These are phyloP conservation scores for Agrochola lychnidis DNA, from an alignment of 2,888 invertebrate species.

Conservation along the genomic window DNA sequence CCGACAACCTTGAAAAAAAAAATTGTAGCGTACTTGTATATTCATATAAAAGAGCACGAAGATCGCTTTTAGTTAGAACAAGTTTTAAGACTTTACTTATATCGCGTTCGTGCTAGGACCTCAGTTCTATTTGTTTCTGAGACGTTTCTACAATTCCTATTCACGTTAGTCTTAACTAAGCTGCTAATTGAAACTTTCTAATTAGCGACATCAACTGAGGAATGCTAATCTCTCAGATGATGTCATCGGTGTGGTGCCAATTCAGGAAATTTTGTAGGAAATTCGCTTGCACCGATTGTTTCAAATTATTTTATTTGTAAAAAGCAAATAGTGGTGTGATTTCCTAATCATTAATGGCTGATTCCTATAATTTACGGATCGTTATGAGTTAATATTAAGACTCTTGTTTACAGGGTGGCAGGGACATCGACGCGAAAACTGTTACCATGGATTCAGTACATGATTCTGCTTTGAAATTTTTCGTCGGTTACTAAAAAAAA, in stretches of 20 bases:
- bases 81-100: background rate
- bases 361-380: too few species aligned
- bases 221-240: constrained; percentile 15
- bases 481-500: too few species aligned
- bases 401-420: too few species aligned
- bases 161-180: background rate
- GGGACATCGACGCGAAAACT: too few species aligned
- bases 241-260: background rate
- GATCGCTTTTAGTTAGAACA: too few species aligned
- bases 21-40: too few species aligned
- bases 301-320: too few species aligned
- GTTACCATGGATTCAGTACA: too few species aligned
- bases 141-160: background rate
- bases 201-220: constrained; percentile 27
- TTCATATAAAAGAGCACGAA: background rate
- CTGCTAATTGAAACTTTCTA: constrained; percentile 44
- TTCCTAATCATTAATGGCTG: background rate
- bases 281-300: background rate
- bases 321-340: background rate
- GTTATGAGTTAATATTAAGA: too few species aligned
- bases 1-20: too few species aligned
- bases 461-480: too few species aligned
- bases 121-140: background rate
- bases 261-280: background rate
- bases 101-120: background rate